These are phyloP conservation scores for Meloidogyne chitwoodi DNA, from an alignment of 1,140 invertebrate genomes.

Conservation along the genomic window DNA sequence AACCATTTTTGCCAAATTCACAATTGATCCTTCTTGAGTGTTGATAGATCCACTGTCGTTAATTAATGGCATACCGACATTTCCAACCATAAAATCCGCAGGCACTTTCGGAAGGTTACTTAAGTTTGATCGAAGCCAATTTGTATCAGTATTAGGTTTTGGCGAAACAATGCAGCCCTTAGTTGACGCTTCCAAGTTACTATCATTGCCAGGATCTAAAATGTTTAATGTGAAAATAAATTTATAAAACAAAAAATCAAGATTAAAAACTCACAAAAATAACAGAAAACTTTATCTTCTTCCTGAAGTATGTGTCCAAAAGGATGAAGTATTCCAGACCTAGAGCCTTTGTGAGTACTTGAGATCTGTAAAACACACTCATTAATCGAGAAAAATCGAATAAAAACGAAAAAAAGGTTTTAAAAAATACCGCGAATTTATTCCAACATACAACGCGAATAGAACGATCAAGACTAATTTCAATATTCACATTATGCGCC, in stretches of 20 bases:
- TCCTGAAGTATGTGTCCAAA: conserved; percentile 18
- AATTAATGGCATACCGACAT: neutral
- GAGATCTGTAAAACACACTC: conserved; percentile 22
- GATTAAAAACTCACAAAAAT: conserved; percentile 26
- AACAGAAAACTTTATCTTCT: conserved; percentile 29
- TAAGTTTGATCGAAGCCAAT: neutral
- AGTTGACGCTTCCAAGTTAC: neutral
- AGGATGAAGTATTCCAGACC: conserved; percentile 24
- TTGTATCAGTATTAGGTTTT: conserved; percentile 15
- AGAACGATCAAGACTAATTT: conserved; percentile 27
- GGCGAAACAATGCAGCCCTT: neutral
- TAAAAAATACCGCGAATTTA: conserved; percentile 23
- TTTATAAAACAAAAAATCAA: neutral
- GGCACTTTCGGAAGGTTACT: neutral
- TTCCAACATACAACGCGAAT: conserved; percentile 30
- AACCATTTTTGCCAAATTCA: conserved; percentile 7
- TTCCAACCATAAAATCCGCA: neutral
- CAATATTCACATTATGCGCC: conserved; percentile 29
- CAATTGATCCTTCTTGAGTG: neutral
- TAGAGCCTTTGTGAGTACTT: conserved; percentile 18
- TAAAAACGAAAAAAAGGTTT: neutral
- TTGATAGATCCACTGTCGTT: neutral
- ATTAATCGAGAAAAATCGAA: too few species aligned
- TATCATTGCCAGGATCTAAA: neutral
- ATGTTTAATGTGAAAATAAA: neutral